Percentiles rank a stretch among this genome's conserved stretches.
Evolutionary conservation across 1,140 invertebrate genomes (phyloP).

Genomic region (Orussus abietinus): DNA sequence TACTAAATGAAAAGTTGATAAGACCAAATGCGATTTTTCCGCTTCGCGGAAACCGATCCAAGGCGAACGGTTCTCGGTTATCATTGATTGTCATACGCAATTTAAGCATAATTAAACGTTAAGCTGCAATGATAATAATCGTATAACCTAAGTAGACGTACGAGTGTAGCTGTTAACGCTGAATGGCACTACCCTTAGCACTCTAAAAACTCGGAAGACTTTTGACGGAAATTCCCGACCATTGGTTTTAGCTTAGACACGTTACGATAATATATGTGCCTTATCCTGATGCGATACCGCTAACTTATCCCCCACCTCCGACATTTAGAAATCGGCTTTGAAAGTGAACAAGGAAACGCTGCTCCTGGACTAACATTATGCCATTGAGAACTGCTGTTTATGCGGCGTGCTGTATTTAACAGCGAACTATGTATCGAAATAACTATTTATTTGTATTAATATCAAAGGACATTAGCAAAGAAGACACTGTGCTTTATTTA

Average conservation of each 20-base stretch:
- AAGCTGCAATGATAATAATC: conserved; percentile 15
- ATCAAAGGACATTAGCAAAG: conserved; percentile 15
- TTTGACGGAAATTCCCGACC: conserved; percentile 12
- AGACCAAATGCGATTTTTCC: too few relatives aligned
- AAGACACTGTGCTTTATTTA: conserved; percentile 19
- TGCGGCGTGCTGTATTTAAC: conserved; percentile 18
- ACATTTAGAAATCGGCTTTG: conserved; percentile 8
- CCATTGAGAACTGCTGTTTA: conserved; percentile 10
- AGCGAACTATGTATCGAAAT: conserved; percentile 18
- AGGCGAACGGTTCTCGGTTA: neutral
- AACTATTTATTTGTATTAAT: conserved; percentile 26
- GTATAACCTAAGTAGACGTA: conserved; percentile 8
- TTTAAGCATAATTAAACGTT: conserved; percentile 9
- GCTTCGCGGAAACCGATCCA: neutral
- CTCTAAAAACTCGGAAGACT: conserved; percentile 10
- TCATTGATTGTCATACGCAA: conserved; percentile 5
- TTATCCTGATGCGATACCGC: conserved; percentile 20
- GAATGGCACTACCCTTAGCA: conserved; percentile 18
- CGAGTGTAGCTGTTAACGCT: conserved; percentile 2
- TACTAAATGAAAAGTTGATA: too few relatives aligned
- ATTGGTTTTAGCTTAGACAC: conserved; percentile 15
- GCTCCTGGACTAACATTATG: too few relatives aligned
- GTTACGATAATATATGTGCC: conserved; percentile 27
- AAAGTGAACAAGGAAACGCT: conserved; percentile 8
- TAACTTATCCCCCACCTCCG: conserved; percentile 4